Evolutionary conservation across 2,797 vertebrate species (phyloP).

Genomic region (Sebastes paucispinis): DNA sequence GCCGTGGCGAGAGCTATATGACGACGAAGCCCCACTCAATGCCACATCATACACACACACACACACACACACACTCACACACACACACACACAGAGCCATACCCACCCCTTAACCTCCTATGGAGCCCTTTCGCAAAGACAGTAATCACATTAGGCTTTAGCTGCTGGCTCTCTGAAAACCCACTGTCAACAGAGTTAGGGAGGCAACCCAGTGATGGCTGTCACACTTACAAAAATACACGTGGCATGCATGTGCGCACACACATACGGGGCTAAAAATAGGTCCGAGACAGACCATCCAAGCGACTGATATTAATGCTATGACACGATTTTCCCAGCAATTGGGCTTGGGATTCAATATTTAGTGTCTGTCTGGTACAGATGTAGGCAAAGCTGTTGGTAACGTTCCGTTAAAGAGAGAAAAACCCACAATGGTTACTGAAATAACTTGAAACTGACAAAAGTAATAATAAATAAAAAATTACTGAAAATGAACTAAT

Average conservation of each 20-base stretch:
- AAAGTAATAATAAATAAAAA: no score
- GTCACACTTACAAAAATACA: constrained; percentile 57
- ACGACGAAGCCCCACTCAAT: constrained; percentile 36
- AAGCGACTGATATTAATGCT: constrained; percentile 46
- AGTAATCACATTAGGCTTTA: constrained; percentile 80
- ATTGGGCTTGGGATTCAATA: constrained; percentile 30
- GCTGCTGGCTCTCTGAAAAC: constrained; percentile 70
- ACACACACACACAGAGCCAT: constrained; percentile 18
- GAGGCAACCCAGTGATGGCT: constrained; percentile 62
- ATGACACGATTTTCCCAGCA: constrained; percentile 35
- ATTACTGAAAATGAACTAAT: no score
- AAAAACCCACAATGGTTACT: no score
- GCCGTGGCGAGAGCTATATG: constrained; percentile 62
- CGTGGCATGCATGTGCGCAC: constrained; percentile 3
- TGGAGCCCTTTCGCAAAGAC: constrained; percentile 71
- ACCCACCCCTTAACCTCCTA: constrained; percentile 64
- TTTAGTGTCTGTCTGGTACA: constrained; percentile 34
- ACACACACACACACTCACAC: background rate
- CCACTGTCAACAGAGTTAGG: constrained; percentile 67
- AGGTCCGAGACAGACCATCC: constrained; percentile 26
- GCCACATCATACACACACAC: background rate
- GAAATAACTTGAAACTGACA: no score
- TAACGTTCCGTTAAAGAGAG: no score
- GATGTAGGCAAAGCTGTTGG: no score
- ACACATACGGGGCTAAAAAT: constrained; percentile 55